Evolutionary conservation across 2,113 vertebrate species (phyloP), one percentile per base, ranked within the genome.

Genomic region (Leuciscus idus): DNA sequence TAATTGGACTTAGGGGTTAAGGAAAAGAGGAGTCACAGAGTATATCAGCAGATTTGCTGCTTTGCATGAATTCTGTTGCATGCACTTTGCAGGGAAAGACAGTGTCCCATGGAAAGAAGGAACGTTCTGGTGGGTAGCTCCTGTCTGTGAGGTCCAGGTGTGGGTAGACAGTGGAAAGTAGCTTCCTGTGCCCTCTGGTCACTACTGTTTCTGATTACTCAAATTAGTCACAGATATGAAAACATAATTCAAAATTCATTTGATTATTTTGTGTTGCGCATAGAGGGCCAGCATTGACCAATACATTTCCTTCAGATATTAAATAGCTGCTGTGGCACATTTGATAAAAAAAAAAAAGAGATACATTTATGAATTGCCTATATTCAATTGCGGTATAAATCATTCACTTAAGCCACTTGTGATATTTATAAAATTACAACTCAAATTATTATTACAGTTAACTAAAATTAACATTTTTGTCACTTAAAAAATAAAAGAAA

Each of bases 61-160:
- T 90, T 91, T 92, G 87, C 85, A 89, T 92, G 8, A 26, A 19
- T 66, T 83, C 81, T 46, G 66, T 36, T 21, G 36, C 33, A 33
- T 3, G 5, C 70, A 62, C 72, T 28, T 11, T 46, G 61, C 28
- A 66, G 75, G 83, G 73, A 43, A 36, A 70, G 17, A 36, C 17
- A 23, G 66, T 1, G 15, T 39, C 39, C 73, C 8, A 48, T 83
- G 87, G 85, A 90, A 88, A 87, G 61, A 75, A 70, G 82, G 76
- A 89, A 86, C 28, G 62, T 62, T 33, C 11, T 57, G 8, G 48
- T 72, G 84, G 48, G 59, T 66, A 61, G 12, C 21, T 43, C 50
- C 36, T 9, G 59, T 80, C 78, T 77, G 2, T 73, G 57, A 74
- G 72, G 55, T n/a, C 48, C 28, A 55, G 28, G 72, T 83, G 85